Evolutionary conservation across 2,888 invertebrate genomes (phyloP).

Genomic region (Merodon equestris): DNA sequence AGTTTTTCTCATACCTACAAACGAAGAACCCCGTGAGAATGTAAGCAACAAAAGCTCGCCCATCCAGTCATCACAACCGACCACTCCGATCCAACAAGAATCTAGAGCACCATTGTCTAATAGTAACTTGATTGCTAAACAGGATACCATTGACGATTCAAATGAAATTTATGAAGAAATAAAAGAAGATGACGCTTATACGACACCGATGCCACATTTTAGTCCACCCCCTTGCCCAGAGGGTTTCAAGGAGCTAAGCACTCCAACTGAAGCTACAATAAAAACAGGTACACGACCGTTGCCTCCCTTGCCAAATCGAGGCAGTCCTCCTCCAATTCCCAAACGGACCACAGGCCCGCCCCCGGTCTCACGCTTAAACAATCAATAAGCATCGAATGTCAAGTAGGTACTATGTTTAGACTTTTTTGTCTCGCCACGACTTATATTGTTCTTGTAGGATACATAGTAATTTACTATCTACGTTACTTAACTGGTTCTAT

Average conservation of each 20-base stretch:
- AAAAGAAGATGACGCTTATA: conserved; percentile 79
- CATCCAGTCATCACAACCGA: conserved; percentile 75
- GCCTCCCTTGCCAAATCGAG: conserved; percentile 82
- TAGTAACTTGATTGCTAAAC: conserved; percentile 38
- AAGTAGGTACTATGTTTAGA: conserved; percentile 21
- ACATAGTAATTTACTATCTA: too few relatives aligned
- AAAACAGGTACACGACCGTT: conserved; percentile 80
- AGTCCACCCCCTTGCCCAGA: conserved; percentile 74
- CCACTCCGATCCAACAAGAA: conserved; percentile 73
- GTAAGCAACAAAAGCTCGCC: conserved; percentile 62
- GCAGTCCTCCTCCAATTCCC: conserved; percentile 78
- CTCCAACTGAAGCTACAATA: conserved; percentile 72
- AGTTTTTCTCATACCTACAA: conserved; percentile 71
- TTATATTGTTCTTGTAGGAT: too few relatives aligned
- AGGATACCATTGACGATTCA: conserved; percentile 36
- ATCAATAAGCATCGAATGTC: conserved; percentile 59
- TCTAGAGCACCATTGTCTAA: conserved; percentile 74
- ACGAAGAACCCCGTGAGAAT: conserved; percentile 52
- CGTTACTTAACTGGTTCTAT: too few relatives aligned
- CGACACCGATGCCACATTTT: conserved; percentile 83
- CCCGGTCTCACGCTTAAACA: conserved; percentile 75
- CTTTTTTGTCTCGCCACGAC: not conserved
- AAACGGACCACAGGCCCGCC: conserved; percentile 77
- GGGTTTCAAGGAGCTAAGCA: conserved; percentile 78
- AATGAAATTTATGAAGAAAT: conserved; percentile 82